phyloP scores from a whole-genome alignment of 2,888 invertebrate genomes.

The Caprella mutica region DNA sequence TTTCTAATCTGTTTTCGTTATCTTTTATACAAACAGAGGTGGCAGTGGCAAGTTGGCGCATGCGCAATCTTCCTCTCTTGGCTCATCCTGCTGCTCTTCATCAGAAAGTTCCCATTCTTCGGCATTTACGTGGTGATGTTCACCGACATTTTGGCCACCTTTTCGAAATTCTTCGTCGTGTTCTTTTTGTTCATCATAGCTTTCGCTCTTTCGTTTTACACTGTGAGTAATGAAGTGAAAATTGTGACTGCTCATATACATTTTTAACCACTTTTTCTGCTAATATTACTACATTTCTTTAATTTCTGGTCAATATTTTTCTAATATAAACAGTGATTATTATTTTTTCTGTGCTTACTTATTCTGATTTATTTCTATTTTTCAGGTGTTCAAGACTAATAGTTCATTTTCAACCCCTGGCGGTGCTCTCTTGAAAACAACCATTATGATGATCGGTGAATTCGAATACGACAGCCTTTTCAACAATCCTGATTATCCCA shows the following conservation, averaged over 20 bases:
- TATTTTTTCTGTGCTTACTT: no score
- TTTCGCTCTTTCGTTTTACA: constrained; percentile 38
- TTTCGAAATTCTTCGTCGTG: constrained; percentile 40
- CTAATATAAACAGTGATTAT: no score
- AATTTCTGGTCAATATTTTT: no score
- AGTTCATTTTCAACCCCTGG: constrained; percentile 37
- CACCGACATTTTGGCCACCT: constrained; percentile 40
- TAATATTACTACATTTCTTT: no score
- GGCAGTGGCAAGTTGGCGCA: constrained; percentile 40
- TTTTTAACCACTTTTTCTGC: no score
- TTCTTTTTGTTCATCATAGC: constrained; percentile 40
- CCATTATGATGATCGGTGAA: constrained; percentile 42
- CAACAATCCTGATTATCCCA: constrained; percentile 35
- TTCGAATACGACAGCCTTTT: constrained; percentile 40
- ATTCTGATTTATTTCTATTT: no score
- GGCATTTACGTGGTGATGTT: constrained; percentile 44
- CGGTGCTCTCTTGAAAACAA: constrained; percentile 39
- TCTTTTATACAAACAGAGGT: constrained; percentile 9
- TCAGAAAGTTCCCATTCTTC: constrained; percentile 40
- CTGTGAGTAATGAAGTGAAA: constrained; percentile 15
- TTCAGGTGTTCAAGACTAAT: constrained; percentile 34
- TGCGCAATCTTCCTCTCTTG: constrained; percentile 43
- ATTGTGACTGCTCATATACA: no score
- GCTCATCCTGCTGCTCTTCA: constrained; percentile 40
- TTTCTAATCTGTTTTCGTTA: not conserved